Conservation (phyloP, 2,888 invertebrate genomes). For the Nomada fucata region DNA sequence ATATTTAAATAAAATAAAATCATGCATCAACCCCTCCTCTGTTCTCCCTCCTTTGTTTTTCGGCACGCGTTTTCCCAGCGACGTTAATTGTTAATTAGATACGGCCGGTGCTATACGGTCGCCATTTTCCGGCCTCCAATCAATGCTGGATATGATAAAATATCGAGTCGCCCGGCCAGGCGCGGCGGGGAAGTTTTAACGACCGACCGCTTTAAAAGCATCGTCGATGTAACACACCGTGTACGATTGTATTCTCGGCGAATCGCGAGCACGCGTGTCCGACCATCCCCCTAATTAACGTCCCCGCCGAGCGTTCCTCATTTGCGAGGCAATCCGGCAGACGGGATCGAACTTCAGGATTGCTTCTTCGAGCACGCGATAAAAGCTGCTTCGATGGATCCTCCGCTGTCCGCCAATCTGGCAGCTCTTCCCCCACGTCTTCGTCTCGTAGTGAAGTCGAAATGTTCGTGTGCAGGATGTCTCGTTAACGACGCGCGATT, state of each 20-base stretch:
- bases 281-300: conserved; percentile 55
- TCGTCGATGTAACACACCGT: conserved; percentile 17
- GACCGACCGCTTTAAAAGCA: conserved; percentile 25
- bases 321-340: conserved; percentile 40
- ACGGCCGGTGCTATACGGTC: not conserved
- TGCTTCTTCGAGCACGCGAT: conserved; percentile 25
- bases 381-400: conserved; percentile 1
- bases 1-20: not conserved
- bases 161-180: conserved; percentile 1
- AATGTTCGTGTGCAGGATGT: not conserved
- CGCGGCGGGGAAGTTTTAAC: conserved; percentile 46
- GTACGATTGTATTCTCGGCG: not conserved
- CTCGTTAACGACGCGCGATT: too few species aligned
- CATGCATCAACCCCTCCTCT: too few species aligned
- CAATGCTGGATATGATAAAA: conserved; percentile 27
- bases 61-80: not conserved
- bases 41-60: not conserved
- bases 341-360: conserved; percentile 39
- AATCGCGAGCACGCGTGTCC: conserved; percentile 29
- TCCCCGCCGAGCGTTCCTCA: conserved; percentile 27
- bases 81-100: conserved; percentile 49
- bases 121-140: conserved; percentile 9
- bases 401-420: not conserved
- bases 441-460: not conserved
- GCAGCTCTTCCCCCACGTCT: not conserved